Evolutionary conservation across 2,113 vertebrate genomes (phyloP), one percentile per base, ranked within the genome.

Genomic region (Lasiurus cinereus): DNA sequence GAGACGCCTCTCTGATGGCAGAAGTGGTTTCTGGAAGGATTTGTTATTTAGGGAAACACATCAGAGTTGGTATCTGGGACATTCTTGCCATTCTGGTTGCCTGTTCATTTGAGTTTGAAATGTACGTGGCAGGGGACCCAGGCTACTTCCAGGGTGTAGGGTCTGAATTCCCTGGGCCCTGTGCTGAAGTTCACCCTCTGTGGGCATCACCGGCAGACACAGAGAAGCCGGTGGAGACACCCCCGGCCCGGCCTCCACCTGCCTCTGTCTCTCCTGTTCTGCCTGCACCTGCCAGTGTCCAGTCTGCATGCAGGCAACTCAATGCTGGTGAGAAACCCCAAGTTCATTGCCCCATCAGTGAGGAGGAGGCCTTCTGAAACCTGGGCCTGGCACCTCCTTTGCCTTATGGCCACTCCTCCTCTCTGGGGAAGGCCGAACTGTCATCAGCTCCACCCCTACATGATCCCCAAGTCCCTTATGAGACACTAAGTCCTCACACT

Each of bases 271-370:
- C 19, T 14, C 10, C 64, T 8, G 21, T 22, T 39, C 54, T 8
- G 2, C 3, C 2, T 5, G 1, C 1, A 0, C 33, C 50, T 9
- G 7, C 21, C 2, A 0, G 27, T 27, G 19, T 15, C 6, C 50
- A 16, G 5, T 52, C 1, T 33, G 8, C 5, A 8, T 3, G 16
- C 3, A 19, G 18, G 8, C 22, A 13, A 46, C n/a, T 13, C 0
- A 0, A 8, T 21, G 19, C 66, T 22, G 24, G 15, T 27, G 2
- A 83, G 56, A 95, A 87, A 46, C 11, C 31, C 33, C 31, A 83
- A 18, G 6, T 15, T 33, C 1, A 1, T 67, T 54, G 27, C 31
- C 8, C 36, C 9, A 19, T 36, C 48, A 77, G 22, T 22, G 2
- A 27, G 18, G 19, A 88, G 6, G 8, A 66, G 29, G 8, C 8